A percentile compares a stretch with the other conserved stretches of the same genome.
Conservation (phyloP, 53 echinoderm and acorn worm genomes). For the Patiria pectinifera region DNA sequence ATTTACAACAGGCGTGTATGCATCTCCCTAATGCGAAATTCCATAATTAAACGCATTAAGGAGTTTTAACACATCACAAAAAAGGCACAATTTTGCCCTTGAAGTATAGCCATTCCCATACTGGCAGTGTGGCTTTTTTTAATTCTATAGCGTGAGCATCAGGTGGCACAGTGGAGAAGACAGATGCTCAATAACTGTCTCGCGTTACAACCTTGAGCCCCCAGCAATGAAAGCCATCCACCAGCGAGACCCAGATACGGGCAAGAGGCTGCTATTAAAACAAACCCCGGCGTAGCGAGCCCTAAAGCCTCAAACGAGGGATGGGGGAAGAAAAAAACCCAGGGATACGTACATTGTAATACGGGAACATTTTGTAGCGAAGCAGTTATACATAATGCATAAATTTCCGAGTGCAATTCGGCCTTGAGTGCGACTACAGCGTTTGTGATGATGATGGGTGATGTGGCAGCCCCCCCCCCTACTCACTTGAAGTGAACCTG, state of each 20-base stretch:
- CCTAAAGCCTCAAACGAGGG: neutral
- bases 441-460: neutral
- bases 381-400: slow-evolving; percentile 22
- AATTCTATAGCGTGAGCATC: slow-evolving; percentile 8
- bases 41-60: no score
- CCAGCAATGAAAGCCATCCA: slow-evolving; percentile 41
- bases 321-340: neutral
- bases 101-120: neutral
- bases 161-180: slow-evolving; percentile 31
- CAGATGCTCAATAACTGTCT: slow-evolving; percentile 50
- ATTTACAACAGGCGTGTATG: no score
- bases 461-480: neutral
- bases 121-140: neutral
- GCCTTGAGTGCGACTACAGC: neutral
- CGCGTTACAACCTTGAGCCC: slow-evolving; percentile 26
- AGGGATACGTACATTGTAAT: neutral
- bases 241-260: neutral
- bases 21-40: no score
- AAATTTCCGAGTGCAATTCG: neutral
- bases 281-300: neutral
- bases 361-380: neutral
- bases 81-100: neutral
- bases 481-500: neutral
- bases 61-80: neutral
- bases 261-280: neutral